These are phyloP conservation scores for Physeter macrocephalus DNA, from an alignment of 2,113 vertebrate genomes.

Conservation along the genomic window DNA sequence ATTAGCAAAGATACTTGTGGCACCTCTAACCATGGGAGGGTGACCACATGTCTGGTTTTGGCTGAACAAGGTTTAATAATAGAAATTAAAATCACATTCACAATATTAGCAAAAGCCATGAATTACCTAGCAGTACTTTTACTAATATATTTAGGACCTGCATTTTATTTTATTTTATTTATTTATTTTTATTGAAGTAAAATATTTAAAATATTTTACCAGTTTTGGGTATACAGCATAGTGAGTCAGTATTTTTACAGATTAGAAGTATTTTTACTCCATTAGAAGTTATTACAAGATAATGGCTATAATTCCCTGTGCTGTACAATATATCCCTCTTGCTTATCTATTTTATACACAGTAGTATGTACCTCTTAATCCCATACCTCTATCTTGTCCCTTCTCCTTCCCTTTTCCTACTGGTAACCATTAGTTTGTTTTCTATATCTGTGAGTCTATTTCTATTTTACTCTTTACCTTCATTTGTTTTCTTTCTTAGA, in stretches of 20 bases:
- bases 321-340: not conserved
- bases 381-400: not conserved
- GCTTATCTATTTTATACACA: not conserved
- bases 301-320: not conserved
- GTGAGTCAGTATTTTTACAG: not conserved
- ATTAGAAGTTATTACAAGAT: not conserved
- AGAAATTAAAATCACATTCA: not conserved
- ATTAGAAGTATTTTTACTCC: not conserved
- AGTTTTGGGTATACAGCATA: not conserved
- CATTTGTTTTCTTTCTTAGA: not conserved
- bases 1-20: too few relatives aligned
- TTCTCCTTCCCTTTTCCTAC: not conserved
- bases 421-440: not conserved
- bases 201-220: not conserved
- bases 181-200: not conserved
- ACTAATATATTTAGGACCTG: not conserved
- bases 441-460: not conserved
- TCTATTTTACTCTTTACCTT: not conserved
- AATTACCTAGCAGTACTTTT: not conserved
- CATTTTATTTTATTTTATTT: not conserved
- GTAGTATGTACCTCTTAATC: not conserved
- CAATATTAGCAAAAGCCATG: not conserved
- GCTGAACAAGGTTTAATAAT: not conserved
- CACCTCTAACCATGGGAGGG: rapidly evolving
- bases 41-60: not conserved